These are phyloP conservation scores for Rhinichthys klamathensis DNA, from an alignment of 2,113 vertebrate species.

Conservation along the genomic window DNA sequence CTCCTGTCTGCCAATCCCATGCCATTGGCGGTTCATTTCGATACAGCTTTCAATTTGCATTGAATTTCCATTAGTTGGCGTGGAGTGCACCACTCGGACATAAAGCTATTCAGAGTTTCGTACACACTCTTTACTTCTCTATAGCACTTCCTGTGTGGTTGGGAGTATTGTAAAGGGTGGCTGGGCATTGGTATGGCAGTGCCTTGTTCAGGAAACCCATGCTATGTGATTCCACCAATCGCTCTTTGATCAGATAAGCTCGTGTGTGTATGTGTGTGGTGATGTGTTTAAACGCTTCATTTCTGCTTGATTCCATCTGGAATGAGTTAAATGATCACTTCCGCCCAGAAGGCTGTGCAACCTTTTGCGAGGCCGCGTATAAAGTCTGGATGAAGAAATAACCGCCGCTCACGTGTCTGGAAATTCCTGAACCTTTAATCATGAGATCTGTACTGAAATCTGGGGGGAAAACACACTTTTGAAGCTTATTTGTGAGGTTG, in stretches of 20 bases:
- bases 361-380: not conserved
- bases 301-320: slow-evolving; percentile 25
- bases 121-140: not conserved
- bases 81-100: not conserved
- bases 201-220: slow-evolving; percentile 35
- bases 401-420: slow-evolving; percentile 6
- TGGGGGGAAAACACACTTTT: not conserved
- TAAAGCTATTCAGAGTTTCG: not conserved
- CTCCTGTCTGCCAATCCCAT: not conserved
- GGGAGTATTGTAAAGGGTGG: not conserved
- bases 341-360: slow-evolving; percentile 15
- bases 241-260: slow-evolving; percentile 4
- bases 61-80: not conserved
- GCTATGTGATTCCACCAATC: not conserved
- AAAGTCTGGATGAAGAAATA: slow-evolving; percentile 17
- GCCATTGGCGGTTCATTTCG: not conserved
- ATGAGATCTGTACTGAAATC: not conserved
- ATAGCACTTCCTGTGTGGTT: slow-evolving; percentile 40
- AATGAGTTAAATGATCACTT: not conserved
- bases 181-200: slow-evolving; percentile 6
- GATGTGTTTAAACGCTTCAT: slow-evolving; percentile 9
- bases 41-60: not conserved
- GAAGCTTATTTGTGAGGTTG: not conserved
- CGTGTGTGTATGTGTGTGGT: not conserved
- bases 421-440: slow-evolving; percentile 25